Evolutionary conservation across 2,113 vertebrate genomes (phyloP).

Genomic region (Sminthopsis crassicaudata): DNA sequence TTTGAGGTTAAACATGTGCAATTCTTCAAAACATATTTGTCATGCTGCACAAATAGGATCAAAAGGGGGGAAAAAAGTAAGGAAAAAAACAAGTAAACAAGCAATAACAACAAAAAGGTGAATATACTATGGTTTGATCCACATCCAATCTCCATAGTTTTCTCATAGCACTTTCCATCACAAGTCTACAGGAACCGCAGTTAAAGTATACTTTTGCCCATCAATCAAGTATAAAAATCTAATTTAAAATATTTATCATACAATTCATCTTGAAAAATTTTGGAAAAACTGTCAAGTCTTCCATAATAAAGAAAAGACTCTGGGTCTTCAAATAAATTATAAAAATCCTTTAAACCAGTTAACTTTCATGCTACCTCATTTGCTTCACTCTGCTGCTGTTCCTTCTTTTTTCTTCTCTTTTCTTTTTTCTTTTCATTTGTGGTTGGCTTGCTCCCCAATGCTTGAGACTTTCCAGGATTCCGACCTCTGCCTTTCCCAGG

Average conservation of each 20-base stretch:
- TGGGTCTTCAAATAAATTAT: background rate
- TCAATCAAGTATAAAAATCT: background rate
- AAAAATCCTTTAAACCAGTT: background rate
- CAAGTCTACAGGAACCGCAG: background rate
- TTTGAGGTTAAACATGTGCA: too few species aligned
- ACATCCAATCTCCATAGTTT: too few species aligned
- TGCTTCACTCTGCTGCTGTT: constrained; percentile 93
- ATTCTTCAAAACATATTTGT: too few species aligned
- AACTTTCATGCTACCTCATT: constrained; percentile 87
- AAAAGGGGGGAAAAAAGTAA: too few species aligned
- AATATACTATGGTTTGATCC: too few species aligned
- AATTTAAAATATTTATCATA: background rate
- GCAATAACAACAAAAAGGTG: too few species aligned
- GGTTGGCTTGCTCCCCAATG: constrained; percentile 82
- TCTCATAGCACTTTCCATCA: too few species aligned
- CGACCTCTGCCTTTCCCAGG: constrained; percentile 84
- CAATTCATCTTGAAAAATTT: background rate
- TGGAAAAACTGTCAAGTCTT: background rate
- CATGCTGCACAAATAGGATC: too few species aligned
- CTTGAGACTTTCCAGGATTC: constrained; percentile 84
- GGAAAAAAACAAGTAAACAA: too few species aligned
- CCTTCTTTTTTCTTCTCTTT: constrained; percentile 94
- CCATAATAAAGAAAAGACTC: background rate
- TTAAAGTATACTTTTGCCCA: background rate
- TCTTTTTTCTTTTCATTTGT: constrained; percentile 89